phyloP scores from a whole-genome alignment of 2,888 invertebrate species.

The Bembecia ichneumoniformis region DNA sequence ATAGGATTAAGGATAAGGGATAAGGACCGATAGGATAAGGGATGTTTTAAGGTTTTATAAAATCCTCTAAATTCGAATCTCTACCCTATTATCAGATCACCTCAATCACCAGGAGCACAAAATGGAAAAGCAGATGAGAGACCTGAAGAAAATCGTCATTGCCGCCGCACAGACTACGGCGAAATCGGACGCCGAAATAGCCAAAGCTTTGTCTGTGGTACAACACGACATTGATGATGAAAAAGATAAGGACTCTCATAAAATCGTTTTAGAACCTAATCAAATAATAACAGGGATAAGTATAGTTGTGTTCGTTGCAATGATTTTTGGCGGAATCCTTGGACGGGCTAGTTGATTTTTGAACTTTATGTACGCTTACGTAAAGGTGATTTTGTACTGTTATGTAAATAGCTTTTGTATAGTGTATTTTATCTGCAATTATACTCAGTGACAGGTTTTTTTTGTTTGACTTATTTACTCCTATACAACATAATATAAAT shows the following conservation, averaged over 20 bases:
- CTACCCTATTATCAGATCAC: constrained; percentile 33
- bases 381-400: too few relatives aligned
- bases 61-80: neutral
- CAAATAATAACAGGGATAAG: constrained; percentile 52
- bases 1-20: neutral
- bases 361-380: too few relatives aligned
- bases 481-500: too few relatives aligned
- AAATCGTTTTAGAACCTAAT: constrained; percentile 35
- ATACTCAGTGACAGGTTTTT: too few relatives aligned
- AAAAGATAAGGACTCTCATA: constrained; percentile 26
- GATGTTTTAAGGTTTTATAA: constrained; percentile 8
- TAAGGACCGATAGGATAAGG: neutral
- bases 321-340: constrained; percentile 47
- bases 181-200: constrained; percentile 52
- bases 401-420: too few relatives aligned
- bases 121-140: constrained; percentile 42
- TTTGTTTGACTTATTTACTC: too few relatives aligned
- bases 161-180: constrained; percentile 48
- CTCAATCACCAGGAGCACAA: constrained; percentile 48
- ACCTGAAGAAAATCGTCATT: constrained; percentile 43
- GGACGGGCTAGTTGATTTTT: constrained; percentile 46
- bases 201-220: constrained; percentile 47
- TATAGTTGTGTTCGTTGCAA: constrained; percentile 41
- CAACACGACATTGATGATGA: constrained; percentile 54
- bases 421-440: too few relatives aligned